These are phyloP conservation scores for Macrostomum lignano DNA, from an alignment of 1,140 invertebrate genomes.

Conservation along the genomic window DNA sequence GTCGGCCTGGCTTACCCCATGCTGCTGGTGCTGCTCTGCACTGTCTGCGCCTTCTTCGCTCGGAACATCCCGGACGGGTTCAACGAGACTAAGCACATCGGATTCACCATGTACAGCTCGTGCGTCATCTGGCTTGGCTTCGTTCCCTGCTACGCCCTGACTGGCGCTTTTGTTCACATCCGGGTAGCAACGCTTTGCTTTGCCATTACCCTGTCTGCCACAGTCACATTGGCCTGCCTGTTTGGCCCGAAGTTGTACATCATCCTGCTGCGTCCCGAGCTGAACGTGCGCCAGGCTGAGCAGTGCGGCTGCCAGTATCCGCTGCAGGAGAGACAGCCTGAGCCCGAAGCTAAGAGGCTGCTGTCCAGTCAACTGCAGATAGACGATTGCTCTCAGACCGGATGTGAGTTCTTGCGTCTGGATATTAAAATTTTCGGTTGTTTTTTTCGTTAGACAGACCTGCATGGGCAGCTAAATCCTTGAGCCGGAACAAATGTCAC, in stretches of 20 bases:
- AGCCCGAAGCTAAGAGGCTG: too few relatives aligned
- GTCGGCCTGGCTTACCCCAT: constrained; percentile 37
- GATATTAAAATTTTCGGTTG: too few relatives aligned
- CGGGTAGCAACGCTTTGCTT: constrained; percentile 64
- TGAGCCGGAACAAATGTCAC: too few relatives aligned
- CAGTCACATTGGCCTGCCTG: constrained; percentile 55
- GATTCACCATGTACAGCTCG: constrained; percentile 61
- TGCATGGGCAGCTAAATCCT: too few relatives aligned
- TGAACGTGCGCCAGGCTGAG: constrained; percentile 63
- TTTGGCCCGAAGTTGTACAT: constrained; percentile 81
- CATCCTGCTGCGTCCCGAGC: constrained; percentile 59
- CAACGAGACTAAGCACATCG: constrained; percentile 61
- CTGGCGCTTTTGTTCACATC: constrained; percentile 40
- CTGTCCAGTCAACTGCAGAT: too few relatives aligned
- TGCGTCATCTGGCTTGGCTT: constrained; percentile 69
- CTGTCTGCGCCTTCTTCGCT: constrained; percentile 40
- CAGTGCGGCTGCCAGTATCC: too few relatives aligned
- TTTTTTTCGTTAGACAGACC: too few relatives aligned
- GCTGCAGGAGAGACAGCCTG: too few relatives aligned
- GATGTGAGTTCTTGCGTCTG: too few relatives aligned
- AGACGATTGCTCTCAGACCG: too few relatives aligned
- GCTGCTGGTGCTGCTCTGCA: constrained; percentile 38
- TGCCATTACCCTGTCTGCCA: constrained; percentile 59
- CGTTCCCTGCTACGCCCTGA: constrained; percentile 57
- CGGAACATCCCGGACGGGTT: constrained; percentile 65